These are phyloP conservation scores for Rhynchonycteris naso DNA, from an alignment of 2,797 vertebrate species.

Conservation along the genomic window DNA sequence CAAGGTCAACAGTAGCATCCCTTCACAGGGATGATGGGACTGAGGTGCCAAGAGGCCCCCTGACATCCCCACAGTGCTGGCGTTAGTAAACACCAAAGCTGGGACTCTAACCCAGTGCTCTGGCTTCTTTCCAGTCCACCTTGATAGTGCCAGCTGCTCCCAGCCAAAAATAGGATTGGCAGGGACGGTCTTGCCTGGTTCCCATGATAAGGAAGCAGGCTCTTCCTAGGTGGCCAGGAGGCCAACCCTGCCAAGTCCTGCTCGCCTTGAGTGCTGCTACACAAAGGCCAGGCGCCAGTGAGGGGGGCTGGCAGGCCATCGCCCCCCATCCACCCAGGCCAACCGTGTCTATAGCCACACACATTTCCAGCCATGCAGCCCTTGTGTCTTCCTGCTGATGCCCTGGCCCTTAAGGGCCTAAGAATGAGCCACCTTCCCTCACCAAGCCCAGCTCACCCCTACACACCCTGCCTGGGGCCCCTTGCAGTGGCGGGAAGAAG, in stretches of 20 bases:
- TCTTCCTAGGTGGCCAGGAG: neutral
- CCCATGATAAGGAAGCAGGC: neutral
- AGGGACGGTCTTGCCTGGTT: neutral
- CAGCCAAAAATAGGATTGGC: neutral
- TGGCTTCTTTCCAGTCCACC: neutral
- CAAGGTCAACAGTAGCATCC: neutral
- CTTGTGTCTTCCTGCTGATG: neutral
- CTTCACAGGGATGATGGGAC: neutral
- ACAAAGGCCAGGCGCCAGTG: neutral
- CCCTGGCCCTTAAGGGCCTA: neutral
- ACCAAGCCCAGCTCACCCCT: neutral
- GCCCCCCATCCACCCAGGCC: neutral
- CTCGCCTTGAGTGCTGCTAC: neutral
- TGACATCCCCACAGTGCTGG: neutral
- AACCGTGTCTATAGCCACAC: neutral
- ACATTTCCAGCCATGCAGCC: neutral
- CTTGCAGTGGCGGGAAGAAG: neutral
- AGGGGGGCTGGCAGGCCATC: neutral
- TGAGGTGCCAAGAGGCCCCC: neutral
- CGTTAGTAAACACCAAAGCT: neutral
- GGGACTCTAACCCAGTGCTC: neutral
- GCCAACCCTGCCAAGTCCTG: neutral
- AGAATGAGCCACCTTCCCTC: neutral
- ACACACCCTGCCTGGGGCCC: neutral
- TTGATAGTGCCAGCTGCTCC: rapidly evolving